Percentiles rank a stretch among this genome's conserved stretches.
phyloP scores from a whole-genome alignment of 2,113 vertebrate species.

The Dicrurus megarhynchus region DNA sequence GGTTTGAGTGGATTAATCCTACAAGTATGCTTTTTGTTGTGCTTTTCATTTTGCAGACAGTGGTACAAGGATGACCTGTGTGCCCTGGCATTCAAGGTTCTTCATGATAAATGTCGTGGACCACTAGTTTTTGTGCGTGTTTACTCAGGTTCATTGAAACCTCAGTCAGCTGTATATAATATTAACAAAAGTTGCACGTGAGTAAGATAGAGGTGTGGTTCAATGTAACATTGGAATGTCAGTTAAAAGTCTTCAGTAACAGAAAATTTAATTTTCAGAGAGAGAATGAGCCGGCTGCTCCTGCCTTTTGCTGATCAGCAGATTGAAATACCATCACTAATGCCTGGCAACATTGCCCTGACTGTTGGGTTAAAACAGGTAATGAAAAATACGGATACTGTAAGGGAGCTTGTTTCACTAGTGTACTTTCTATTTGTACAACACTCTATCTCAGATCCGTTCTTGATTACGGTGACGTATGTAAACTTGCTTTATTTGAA shows the following conservation, averaged over 20 bases:
- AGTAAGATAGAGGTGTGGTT: slow-evolving; percentile 30
- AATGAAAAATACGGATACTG: slow-evolving; percentile 19
- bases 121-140: slow-evolving; percentile 91
- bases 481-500: not conserved
- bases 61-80: slow-evolving; percentile 92
- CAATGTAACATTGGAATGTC: not conserved
- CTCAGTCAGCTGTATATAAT: slow-evolving; percentile 89
- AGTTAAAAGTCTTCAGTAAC: not conserved
- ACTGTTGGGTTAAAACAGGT: slow-evolving; percentile 95
- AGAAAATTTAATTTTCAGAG: slow-evolving; percentile 72
- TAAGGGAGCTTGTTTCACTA: not conserved
- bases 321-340: slow-evolving; percentile 88
- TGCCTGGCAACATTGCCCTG: slow-evolving; percentile 92
- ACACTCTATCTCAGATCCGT: not conserved
- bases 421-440: not conserved
- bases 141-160: slow-evolving; percentile 90
- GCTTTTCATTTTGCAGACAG: slow-evolving; percentile 71
- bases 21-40: not conserved
- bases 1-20: not conserved
- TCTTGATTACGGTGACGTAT: not conserved
- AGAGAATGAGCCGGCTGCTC: slow-evolving; percentile 91
- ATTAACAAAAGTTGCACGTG: slow-evolving; percentile 90
- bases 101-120: slow-evolving; percentile 94
- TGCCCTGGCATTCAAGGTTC: slow-evolving; percentile 94
- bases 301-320: slow-evolving; percentile 96